These are phyloP conservation scores for Oostethus manadensis DNA, from an alignment of 2,113 vertebrate genomes.

Conservation along the genomic window DNA sequence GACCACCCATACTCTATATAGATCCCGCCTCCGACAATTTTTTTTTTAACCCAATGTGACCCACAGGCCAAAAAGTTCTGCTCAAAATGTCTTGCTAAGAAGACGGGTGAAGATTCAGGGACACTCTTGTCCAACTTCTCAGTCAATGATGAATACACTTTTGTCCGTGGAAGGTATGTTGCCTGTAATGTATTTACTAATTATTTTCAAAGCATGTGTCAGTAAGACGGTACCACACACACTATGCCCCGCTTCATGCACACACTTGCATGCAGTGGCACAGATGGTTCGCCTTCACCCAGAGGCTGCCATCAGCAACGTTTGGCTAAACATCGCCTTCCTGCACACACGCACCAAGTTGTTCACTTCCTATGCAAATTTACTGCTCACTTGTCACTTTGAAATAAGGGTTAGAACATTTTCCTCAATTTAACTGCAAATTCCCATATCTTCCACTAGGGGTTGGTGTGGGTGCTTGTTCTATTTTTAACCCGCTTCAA, in stretches of 20 bases:
- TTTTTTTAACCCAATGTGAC: no score
- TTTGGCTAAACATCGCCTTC: neutral
- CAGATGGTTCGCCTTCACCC: constrained; percentile 2
- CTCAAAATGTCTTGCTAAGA: no score
- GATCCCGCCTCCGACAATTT: no score
- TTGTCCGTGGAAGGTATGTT: no score
- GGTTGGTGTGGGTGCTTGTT: neutral
- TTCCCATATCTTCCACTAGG: neutral
- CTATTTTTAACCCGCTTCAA: constrained; percentile 2
- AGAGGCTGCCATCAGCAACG: constrained; percentile 4
- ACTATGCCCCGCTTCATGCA: neutral
- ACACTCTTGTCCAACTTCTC: no score
- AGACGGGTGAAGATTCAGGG: no score
- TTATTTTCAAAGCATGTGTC: neutral
- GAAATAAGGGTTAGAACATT: no score
- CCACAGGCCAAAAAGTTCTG: no score
- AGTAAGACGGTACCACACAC: neutral
- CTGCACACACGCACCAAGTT: neutral
- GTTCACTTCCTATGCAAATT: no score
- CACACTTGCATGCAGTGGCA: neutral
- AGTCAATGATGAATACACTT: no score
- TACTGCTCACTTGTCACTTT: neutral
- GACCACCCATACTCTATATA: no score
- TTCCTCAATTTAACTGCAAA: neutral
- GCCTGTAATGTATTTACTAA: neutral